Conservation (phyloP, 2,113 vertebrate species). For the Paradoxurus hermaphroditus region DNA sequence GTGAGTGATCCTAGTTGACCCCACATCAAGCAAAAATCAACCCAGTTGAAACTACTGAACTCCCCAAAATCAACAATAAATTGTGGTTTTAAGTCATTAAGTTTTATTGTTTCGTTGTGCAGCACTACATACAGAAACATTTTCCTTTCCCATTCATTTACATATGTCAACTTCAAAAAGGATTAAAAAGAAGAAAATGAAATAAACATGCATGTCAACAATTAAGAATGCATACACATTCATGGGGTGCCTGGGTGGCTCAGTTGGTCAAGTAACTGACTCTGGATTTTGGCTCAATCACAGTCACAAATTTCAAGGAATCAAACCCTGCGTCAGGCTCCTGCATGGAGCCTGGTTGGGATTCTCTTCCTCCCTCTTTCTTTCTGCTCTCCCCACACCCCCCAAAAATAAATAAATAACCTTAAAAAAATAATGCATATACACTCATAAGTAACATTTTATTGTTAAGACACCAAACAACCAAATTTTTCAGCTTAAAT, state of each 20-base stretch:
- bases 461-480: slow-evolving; percentile 15
- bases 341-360: no score
- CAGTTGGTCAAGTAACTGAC: no score
- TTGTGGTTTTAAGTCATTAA: not conserved
- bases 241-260: no score
- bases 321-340: no score
- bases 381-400: no score
- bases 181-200: slow-evolving; percentile 2
- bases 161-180: not conserved
- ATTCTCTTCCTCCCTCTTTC: no score
- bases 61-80: not conserved
- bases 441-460: slow-evolving; percentile 22
- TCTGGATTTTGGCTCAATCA: no score
- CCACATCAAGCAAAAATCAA: not conserved
- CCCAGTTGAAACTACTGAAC: not conserved
- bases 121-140: not conserved
- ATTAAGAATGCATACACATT: not conserved
- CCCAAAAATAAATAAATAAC: no score
- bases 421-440: not conserved
- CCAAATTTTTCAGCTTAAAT: slow-evolving; percentile 6
- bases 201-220: not conserved
- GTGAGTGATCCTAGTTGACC: not conserved
- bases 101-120: not conserved
- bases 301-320: no score
- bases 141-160: not conserved